A percentile compares a stretch with the other conserved stretches of the same genome.
Conservation (phyloP, 2,888 invertebrate genomes). For the Tuta absoluta region DNA sequence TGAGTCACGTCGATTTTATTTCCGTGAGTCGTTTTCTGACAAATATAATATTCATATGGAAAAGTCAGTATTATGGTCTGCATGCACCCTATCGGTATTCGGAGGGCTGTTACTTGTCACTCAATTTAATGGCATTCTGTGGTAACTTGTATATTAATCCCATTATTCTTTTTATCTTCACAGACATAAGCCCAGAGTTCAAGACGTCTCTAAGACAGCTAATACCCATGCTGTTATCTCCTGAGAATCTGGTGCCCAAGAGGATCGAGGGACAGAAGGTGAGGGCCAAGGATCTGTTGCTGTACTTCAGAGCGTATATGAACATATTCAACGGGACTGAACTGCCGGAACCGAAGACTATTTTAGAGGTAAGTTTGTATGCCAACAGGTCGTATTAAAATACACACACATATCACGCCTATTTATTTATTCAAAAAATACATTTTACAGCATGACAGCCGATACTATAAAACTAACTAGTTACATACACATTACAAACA, state of each 20-base stretch:
- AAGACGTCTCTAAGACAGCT: conserved; percentile 89
- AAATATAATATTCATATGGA: no score
- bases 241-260: conserved; percentile 94
- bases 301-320: conserved; percentile 98
- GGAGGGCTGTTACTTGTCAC: no score
- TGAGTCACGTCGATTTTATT: no score
- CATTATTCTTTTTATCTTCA: not conserved
- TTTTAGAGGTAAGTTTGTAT: conserved; percentile 93
- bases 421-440: no score
- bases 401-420: no score
- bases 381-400: no score
- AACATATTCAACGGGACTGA: conserved; percentile 98
- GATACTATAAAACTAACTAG: no score
- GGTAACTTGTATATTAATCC: not conserved
- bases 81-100: no score
- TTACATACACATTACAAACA: no score
- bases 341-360: conserved; percentile 98
- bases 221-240: conserved; percentile 92
- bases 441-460: no score
- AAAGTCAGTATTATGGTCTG: no score
- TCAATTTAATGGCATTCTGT: not conserved
- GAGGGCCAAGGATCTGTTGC: conserved; percentile 94
- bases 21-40: no score
- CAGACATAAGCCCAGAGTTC: conserved; percentile 96
- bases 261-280: conserved; percentile 96